Conservation (phyloP, 2,797 vertebrate species). For the Agapornis canus region DNA sequence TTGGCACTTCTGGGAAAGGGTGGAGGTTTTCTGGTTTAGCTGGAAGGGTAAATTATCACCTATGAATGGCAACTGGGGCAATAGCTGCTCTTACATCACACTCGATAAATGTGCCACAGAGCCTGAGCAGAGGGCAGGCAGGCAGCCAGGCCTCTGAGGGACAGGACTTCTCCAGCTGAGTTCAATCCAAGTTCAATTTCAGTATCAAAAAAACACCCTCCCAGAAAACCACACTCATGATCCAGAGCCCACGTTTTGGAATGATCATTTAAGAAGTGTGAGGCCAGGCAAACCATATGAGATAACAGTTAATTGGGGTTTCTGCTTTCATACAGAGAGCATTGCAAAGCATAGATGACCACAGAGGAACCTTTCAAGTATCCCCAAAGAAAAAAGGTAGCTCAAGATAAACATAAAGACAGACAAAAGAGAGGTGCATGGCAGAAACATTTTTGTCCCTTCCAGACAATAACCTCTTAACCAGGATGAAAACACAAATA, state of each 20-base stretch:
- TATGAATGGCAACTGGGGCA: not conserved
- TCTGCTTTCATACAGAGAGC: not conserved
- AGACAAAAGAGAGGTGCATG: not conserved
- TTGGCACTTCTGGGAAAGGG: not conserved
- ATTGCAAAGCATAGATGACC: not conserved
- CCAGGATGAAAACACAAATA: not conserved
- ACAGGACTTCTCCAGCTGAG: not conserved
- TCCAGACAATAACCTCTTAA: not conserved
- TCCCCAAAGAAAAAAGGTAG: not conserved
- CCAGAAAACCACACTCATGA: not conserved
- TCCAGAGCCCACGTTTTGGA: not conserved
- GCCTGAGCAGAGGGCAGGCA: accelerated
- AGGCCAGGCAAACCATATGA: not conserved
- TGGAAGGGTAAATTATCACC: conserved; percentile 6
- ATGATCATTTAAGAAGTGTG: not conserved
- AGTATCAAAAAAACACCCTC: not conserved
- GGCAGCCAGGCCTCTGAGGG: not conserved
- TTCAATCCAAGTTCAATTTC: not conserved
- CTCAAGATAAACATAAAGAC: not conserved
- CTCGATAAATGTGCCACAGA: not conserved
- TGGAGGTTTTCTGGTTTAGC: not conserved
- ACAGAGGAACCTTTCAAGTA: not conserved
- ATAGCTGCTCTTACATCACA: not conserved
- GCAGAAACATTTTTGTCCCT: not conserved
- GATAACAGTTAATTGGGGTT: not conserved